phyloP scores from a whole-genome alignment of 1,140 invertebrate species.

The Pemphigus obesinymphae region DNA sequence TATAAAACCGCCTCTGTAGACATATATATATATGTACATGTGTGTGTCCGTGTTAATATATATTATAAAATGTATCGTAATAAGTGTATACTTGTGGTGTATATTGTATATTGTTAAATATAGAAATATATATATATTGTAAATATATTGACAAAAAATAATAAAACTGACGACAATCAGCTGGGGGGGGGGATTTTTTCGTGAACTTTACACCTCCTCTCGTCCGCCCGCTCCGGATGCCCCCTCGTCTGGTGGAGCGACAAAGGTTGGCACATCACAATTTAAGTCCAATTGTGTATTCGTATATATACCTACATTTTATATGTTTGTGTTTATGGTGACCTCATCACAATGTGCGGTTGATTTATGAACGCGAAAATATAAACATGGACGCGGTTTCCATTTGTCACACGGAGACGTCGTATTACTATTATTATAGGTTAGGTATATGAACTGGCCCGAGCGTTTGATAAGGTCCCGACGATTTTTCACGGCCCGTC shows the following conservation, averaged over 20 bases:
- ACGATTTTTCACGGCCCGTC: background rate
- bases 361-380: slow-evolving; percentile 14
- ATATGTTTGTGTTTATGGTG: background rate
- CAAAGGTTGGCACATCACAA: background rate
- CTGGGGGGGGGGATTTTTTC: background rate
- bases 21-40: background rate
- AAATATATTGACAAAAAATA: background rate
- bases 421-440: background rate
- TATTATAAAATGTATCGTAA: background rate
- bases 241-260: background rate
- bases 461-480: background rate
- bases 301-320: background rate
- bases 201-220: background rate
- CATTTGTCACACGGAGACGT: background rate
- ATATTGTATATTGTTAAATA: no score
- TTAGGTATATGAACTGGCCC: background rate
- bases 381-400: background rate
- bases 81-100: background rate
- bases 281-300: slow-evolving; percentile 9
- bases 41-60: background rate
- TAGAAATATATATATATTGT: no score
- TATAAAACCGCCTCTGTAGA: background rate
- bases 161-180: background rate
- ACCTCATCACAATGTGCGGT: background rate
- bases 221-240: background rate